Conservation (phyloP, 2,797 vertebrate genomes). For the Synanceia verrucosa region DNA sequence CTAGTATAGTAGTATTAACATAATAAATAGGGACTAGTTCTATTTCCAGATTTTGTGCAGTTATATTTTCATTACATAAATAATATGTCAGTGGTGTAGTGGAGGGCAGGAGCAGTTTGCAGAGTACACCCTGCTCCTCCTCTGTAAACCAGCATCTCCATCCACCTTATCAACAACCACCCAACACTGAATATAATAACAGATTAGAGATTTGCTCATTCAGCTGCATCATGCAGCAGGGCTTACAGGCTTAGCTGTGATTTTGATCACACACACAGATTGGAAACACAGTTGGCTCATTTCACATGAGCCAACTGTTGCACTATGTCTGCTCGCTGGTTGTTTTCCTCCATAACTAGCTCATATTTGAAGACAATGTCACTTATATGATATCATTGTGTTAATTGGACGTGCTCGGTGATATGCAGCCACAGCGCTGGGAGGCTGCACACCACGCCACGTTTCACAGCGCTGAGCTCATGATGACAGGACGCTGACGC, state of each 20-base stretch:
- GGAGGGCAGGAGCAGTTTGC: no score
- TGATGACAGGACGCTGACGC: slow-evolving; percentile 31
- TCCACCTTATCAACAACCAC: no score
- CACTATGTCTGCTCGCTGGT: background rate
- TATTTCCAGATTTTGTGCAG: no score
- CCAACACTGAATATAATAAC: background rate
- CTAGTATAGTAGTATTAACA: no score
- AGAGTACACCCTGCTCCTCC: no score
- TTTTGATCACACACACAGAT: background rate
- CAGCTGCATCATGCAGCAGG: background rate
- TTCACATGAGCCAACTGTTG: background rate
- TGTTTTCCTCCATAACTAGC: slow-evolving; percentile 6
- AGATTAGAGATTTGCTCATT: slow-evolving; percentile 8
- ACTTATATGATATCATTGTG: slow-evolving; percentile 47
- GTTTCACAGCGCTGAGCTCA: slow-evolving; percentile 37
- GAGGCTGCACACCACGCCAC: slow-evolving; percentile 21
- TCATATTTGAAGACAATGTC: slow-evolving; percentile 27
- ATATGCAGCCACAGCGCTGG: slow-evolving; percentile 14
- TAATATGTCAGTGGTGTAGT: no score
- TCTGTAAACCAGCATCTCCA: no score
- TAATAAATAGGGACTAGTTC: no score
- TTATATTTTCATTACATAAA: no score
- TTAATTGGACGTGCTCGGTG: slow-evolving; percentile 50
- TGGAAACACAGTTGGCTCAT: background rate
- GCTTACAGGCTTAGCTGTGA: background rate